Evolutionary conservation across 1,140 invertebrate genomes (phyloP).

Genomic region (Diorhabda sublineata): DNA sequence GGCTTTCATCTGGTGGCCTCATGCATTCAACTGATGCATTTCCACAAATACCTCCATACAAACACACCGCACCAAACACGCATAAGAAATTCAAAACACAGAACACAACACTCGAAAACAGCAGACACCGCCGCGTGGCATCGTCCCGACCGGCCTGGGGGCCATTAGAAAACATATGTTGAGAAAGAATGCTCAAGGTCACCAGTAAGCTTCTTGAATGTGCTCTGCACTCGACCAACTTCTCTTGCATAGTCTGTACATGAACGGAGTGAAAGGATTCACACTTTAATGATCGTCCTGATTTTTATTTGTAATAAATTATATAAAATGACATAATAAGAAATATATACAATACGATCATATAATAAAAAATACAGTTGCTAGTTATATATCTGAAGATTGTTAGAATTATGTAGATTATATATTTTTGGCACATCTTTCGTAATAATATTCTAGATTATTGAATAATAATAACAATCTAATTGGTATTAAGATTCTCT

Average conservation of each 20-base stretch:
- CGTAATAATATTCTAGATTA: too few species aligned
- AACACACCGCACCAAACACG: not conserved
- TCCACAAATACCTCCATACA: not conserved
- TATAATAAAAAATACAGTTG: too few species aligned
- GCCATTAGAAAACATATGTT: conserved; percentile 14
- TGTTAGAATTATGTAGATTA: too few species aligned
- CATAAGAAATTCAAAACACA: not conserved
- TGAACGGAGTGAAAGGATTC: not conserved
- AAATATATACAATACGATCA: too few species aligned
- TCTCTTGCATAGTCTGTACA: not conserved
- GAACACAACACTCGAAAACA: not conserved
- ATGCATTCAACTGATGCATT: not conserved
- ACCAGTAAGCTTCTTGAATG: not conserved
- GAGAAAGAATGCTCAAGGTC: conserved; percentile 12
- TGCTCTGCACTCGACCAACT: not conserved
- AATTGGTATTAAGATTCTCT: too few species aligned
- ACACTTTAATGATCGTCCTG: too few species aligned
- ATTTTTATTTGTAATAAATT: too few species aligned
- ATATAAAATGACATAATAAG: too few species aligned
- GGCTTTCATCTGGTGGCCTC: not conserved
- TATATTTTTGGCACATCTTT: too few species aligned
- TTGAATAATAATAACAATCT: too few species aligned
- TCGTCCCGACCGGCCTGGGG: not conserved
- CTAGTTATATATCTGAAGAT: too few species aligned
- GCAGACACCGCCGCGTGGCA: conserved; percentile 1